Evolutionary conservation across 2,797 vertebrate species (phyloP).

Genomic region (Hydrocynus forskahlii): DNA sequence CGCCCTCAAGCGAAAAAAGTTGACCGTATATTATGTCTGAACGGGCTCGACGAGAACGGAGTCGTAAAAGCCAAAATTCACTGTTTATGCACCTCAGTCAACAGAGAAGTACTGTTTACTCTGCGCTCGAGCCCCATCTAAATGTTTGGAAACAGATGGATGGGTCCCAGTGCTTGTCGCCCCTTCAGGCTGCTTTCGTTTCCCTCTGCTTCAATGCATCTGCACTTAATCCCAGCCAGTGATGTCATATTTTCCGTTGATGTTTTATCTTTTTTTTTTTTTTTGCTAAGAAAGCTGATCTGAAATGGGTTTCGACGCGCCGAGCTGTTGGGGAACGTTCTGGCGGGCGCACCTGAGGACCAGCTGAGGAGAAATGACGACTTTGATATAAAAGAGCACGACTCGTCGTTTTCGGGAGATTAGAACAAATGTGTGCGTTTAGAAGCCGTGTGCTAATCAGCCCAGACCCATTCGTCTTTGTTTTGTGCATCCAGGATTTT

Average conservation of each 20-base stretch:
- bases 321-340: background rate
- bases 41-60: slow-evolving; percentile 25
- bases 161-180: background rate
- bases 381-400: slow-evolving; percentile 9
- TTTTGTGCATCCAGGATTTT: background rate
- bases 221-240: slow-evolving; percentile 45
- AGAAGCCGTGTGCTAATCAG: background rate
- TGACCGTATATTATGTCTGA: slow-evolving; percentile 59
- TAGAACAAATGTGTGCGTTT: slow-evolving; percentile 16
- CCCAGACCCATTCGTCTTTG: background rate
- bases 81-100: slow-evolving; percentile 51
- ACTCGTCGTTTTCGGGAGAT: slow-evolving; percentile 15
- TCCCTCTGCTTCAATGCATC: slow-evolving; percentile 44
- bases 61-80: slow-evolving; percentile 43
- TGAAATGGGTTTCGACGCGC: slow-evolving; percentile 19
- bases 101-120: slow-evolving; percentile 49
- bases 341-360: slow-evolving; percentile 16
- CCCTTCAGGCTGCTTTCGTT: slow-evolving; percentile 38
- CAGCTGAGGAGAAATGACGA: slow-evolving; percentile 28
- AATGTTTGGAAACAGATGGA: slow-evolving; percentile 48
- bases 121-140: slow-evolving; percentile 31
- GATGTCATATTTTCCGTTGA: slow-evolving; percentile 46
- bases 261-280: slow-evolving; percentile 19
- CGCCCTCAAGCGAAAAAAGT: background rate
- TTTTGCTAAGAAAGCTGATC: slow-evolving; percentile 26